A percentile compares a stretch with the other conserved stretches of the same genome.
Evolutionary conservation across 1,140 invertebrate species (phyloP).

Genomic region (Pristionchus pacificus): DNA sequence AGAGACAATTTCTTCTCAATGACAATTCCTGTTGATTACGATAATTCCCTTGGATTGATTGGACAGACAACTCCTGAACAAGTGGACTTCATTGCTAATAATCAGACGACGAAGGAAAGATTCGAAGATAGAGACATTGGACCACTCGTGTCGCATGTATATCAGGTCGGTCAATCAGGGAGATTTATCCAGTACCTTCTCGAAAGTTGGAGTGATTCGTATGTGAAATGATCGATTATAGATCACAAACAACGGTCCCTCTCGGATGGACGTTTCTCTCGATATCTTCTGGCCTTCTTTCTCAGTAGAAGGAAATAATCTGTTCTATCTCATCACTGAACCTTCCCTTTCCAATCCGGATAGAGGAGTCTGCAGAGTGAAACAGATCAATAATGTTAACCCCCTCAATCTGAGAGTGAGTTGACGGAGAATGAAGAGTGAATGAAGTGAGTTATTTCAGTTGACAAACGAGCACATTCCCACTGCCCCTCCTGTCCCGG

Average conservation of each 20-base stretch:
- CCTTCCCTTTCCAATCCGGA: constrained; percentile 48
- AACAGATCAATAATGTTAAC: constrained; percentile 53
- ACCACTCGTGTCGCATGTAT: constrained; percentile 54
- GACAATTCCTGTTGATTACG: constrained; percentile 49
- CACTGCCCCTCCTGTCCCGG: constrained; percentile 34
- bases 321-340: constrained; percentile 54
- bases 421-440: not conserved
- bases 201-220: constrained; percentile 1
- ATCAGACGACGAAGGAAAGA: constrained; percentile 41
- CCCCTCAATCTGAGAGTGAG: constrained; percentile 47
- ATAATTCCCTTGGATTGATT: constrained; percentile 46
- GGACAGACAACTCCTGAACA: constrained; percentile 52
- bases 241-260: constrained; percentile 50
- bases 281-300: constrained; percentile 57
- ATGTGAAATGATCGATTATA: constrained; percentile 15
- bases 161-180: constrained; percentile 35
- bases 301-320: constrained; percentile 48
- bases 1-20: constrained; percentile 49
- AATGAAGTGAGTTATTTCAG: constrained; percentile 29
- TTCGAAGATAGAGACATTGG: constrained; percentile 55
- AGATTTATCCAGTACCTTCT: constrained; percentile 1
- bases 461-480: constrained; percentile 53
- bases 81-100: constrained; percentile 47
- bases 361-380: constrained; percentile 50
- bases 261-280: constrained; percentile 48